A percentile compares a stretch with the other conserved stretches of the same genome.
These are phyloP conservation scores for Xenentodon cancila DNA, from an alignment of 2,797 vertebrate species.

Conservation along the genomic window DNA sequence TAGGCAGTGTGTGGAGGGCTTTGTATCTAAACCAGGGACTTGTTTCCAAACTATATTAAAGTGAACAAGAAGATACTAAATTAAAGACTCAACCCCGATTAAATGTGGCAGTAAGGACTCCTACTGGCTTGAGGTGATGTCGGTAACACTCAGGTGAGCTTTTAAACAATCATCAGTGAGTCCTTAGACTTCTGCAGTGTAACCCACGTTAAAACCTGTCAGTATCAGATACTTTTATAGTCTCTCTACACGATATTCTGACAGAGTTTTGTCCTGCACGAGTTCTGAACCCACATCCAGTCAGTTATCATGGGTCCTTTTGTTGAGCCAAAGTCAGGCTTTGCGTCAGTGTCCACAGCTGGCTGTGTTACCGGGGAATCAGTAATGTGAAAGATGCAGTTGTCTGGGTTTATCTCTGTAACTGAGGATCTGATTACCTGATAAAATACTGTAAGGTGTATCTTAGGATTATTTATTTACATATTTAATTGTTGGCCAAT, in stretches of 20 bases:
- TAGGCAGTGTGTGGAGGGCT: background rate
- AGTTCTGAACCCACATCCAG: too few species aligned
- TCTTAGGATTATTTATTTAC: background rate
- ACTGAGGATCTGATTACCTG: background rate
- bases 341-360: too few species aligned
- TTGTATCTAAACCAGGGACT: background rate
- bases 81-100: background rate
- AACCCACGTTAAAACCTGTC: background rate
- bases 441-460: background rate
- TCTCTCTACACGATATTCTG: too few species aligned
- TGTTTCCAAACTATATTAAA: too few species aligned
- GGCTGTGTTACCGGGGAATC: background rate
- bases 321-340: too few species aligned
- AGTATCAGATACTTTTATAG: background rate
- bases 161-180: conserved; percentile 1
- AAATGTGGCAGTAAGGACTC: background rate
- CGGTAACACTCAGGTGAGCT: too few species aligned
- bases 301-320: too few species aligned
- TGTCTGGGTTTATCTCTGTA: background rate
- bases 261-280: too few species aligned
- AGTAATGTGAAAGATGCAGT: background rate
- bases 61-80: too few species aligned
- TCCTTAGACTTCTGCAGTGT: too few species aligned
- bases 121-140: background rate
- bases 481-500: background rate